These are phyloP conservation scores for Eulacestoma nigropectus DNA, from an alignment of 2,113 vertebrate genomes.

Conservation along the genomic window DNA sequence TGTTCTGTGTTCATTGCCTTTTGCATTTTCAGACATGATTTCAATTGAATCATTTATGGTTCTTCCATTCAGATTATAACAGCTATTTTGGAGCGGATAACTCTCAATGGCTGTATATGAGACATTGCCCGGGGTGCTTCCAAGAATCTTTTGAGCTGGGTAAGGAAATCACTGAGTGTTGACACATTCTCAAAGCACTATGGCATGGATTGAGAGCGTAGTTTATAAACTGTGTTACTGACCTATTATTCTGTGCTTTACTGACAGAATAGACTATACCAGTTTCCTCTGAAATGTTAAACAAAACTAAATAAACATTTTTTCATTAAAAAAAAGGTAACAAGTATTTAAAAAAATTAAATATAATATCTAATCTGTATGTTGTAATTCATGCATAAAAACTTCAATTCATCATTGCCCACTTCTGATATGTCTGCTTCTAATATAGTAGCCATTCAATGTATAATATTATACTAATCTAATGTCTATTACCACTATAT, in stretches of 20 bases:
- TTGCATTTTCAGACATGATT: conserved; percentile 49
- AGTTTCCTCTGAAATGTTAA: neutral
- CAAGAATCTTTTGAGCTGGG: conserved; percentile 64
- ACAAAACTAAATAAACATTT: neutral
- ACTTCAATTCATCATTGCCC: neutral
- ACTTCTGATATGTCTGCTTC: neutral
- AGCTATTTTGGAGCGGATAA: conserved; percentile 64
- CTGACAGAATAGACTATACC: neutral
- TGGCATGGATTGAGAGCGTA: conserved; percentile 28
- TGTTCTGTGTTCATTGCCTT: conserved; percentile 46
- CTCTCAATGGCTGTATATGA: conserved; percentile 61
- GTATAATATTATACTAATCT: conserved; percentile 44
- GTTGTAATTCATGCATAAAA: neutral
- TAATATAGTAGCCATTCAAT: conserved; percentile 31
- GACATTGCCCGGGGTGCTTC: conserved; percentile 59
- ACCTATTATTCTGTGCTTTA: neutral
- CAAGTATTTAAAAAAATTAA: neutral
- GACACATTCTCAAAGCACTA: conserved; percentile 51
- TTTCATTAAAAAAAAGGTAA: neutral
- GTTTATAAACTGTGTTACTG: neutral
- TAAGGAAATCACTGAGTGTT: conserved; percentile 54
- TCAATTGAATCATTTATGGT: conserved; percentile 65
- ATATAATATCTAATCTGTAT: neutral
- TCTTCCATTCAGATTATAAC: conserved; percentile 63
- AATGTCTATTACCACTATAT: neutral